Base-by-base conservation (phyloP, 2,888 invertebrate genomes). In the Parnassius apollo region DNA sequence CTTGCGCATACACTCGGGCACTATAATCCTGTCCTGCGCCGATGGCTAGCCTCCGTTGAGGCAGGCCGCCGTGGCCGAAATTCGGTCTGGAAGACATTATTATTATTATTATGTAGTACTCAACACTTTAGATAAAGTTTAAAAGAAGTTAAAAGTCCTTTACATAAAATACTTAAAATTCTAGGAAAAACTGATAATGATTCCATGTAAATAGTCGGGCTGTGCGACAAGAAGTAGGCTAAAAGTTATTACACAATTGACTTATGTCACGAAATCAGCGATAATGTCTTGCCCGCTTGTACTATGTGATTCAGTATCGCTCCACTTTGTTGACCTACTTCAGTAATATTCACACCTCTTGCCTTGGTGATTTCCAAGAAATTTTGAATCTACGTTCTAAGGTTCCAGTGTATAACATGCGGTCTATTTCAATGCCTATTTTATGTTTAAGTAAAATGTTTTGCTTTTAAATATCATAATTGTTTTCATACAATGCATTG, bases 301-400 rank as follows among this genome's bases (percentile, higher is more conserved):
- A 70, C 75, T 70, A 66, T 75, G 77, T 81, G 81, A 81, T 76
- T 83, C 81, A 80, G 72, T 73, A 66, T 68, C 68, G 81, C 71
- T 75, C 79, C 73, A 82, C 75, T 76, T 80, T 71, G 71, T 63
- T 75, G 83, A 77, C 84, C 83, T 80, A 83, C 75, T 80, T 85
- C 75, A 76, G 75, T 79, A 76, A 76, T 80, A 78, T 82, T 82
- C 75, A 72, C 74, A 75, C 75, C 76, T 68, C 67, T 71, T 72
- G 72, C 82, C 83, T 83, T 81, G 77, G 68, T 64, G 63, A 57
- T 72, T 83, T 83, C 81, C 78, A 68, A 71, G 83, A 80, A 85
- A 77, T 73, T 49, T 55, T 49, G 2, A 57, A 25, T 60, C 71
- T 68, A 69, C 69, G 61, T 73, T 73, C 9, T 2, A 71, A 70